Percentiles rank a stretch among this genome's conserved stretches.
Conservation (phyloP, 2,797 vertebrate species). For the Ibycter americanus region DNA sequence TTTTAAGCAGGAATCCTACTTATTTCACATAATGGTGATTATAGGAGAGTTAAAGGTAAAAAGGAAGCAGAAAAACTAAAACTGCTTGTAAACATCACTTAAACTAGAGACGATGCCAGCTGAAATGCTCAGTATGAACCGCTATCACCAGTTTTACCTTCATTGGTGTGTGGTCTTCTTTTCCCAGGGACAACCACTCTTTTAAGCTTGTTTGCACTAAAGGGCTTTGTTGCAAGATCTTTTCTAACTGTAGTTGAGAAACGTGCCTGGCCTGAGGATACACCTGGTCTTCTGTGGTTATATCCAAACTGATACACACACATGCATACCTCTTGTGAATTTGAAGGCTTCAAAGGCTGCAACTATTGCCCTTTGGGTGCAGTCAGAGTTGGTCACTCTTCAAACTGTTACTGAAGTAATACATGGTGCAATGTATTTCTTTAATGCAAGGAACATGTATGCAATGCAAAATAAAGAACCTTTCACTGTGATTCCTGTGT, state of each 20-base stretch:
- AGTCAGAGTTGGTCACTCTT: background rate
- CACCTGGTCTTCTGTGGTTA: background rate
- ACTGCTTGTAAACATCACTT: background rate
- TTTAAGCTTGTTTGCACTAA: background rate
- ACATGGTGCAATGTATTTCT: background rate
- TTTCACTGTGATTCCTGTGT: background rate
- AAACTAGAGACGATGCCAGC: background rate
- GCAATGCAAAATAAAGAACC: background rate
- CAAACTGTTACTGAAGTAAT: background rate
- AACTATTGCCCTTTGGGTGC: background rate
- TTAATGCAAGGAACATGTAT: background rate
- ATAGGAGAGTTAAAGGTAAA: background rate
- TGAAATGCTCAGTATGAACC: background rate
- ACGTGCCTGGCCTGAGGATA: background rate
- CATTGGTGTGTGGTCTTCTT: background rate
- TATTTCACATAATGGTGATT: background rate
- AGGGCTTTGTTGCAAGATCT: background rate
- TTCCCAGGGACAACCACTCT: background rate
- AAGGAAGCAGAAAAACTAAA: background rate
- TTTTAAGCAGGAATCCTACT: background rate
- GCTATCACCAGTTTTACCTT: background rate
- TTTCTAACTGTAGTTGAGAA: background rate
- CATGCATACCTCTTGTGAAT: background rate
- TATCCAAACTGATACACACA: background rate
- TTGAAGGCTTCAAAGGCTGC: background rate